Percentiles rank a stretch among this genome's conserved stretches.
Conservation (phyloP, 2,797 vertebrate species). For the Rhinichthys osculus region DNA sequence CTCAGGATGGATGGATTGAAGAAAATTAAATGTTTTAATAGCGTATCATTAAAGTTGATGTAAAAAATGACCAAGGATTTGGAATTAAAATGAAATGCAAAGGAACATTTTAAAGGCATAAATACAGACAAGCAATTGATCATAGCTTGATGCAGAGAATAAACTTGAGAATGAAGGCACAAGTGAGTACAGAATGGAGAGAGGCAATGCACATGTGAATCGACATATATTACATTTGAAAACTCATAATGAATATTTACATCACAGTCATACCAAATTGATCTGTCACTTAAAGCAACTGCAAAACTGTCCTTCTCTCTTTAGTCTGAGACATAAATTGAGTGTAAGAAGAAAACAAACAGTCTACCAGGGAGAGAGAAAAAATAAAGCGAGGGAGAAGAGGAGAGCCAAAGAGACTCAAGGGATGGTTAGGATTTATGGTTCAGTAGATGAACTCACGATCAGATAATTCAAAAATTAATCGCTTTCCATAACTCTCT, state of each 20-base stretch:
- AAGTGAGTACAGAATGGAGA: neutral
- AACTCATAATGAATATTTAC: neutral
- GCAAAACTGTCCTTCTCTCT: conserved; percentile 30
- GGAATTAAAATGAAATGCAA: neutral
- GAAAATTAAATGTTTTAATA: conserved; percentile 1
- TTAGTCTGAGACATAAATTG: conserved; percentile 43
- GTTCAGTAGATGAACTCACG: conserved; percentile 40
- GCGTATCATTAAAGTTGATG: neutral
- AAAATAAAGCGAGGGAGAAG: conserved; percentile 33
- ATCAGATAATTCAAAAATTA: conserved; percentile 49
- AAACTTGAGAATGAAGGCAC: neutral
- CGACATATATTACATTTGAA: neutral
- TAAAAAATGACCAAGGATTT: conserved; percentile 2
- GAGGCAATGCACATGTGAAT: neutral
- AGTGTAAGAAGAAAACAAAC: conserved; percentile 42
- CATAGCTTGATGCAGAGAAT: neutral
- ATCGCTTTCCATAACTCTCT: conserved; percentile 50
- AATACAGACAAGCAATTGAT: neutral
- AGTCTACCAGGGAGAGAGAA: conserved; percentile 24
- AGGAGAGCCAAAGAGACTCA: conserved; percentile 40
- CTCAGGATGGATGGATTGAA: conserved; percentile 19
- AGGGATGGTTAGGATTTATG: conserved; percentile 49
- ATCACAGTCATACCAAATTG: neutral
- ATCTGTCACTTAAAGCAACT: conserved; percentile 11
- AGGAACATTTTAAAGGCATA: neutral